Evolutionary conservation across 2,113 vertebrate species (phyloP).

Genomic region (Tyrannus savana): DNA sequence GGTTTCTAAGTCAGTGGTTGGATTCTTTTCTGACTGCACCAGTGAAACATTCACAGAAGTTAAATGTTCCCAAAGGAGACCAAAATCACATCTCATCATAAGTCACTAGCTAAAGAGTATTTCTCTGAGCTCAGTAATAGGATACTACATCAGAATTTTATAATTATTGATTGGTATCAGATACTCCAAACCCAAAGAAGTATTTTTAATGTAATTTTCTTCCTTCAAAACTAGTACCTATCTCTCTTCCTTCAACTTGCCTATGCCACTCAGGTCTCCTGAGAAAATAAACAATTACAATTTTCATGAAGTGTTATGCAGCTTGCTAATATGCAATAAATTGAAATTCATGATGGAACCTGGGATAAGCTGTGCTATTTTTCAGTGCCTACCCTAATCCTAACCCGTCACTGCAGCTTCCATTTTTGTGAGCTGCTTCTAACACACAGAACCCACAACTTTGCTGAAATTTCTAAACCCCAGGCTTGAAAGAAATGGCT

Average conservation of each 20-base stretch:
- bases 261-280: slow-evolving; percentile 29
- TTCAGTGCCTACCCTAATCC: neutral
- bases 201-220: neutral
- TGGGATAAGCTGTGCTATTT: neutral
- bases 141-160: neutral
- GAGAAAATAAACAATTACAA: slow-evolving; percentile 10
- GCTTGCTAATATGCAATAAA: slow-evolving; percentile 11
- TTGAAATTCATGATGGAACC: neutral
- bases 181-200: neutral
- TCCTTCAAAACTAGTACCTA: slow-evolving; percentile 6
- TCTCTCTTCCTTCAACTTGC: slow-evolving; percentile 29
- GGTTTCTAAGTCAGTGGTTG: neutral
- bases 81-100: neutral
- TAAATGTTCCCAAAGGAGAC: neutral
- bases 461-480: neutral
- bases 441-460: neutral
- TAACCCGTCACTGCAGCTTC: neutral
- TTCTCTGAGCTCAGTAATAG: neutral
- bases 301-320: slow-evolving; percentile 44
- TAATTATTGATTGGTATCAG: neutral
- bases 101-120: neutral
- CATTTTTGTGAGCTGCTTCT: neutral
- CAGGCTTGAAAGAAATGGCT: neutral
- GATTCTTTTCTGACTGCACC: neutral
- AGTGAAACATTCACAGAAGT: neutral